Conservation (phyloP, 2,113 vertebrate genomes). For the Ondatra zibethicus region DNA sequence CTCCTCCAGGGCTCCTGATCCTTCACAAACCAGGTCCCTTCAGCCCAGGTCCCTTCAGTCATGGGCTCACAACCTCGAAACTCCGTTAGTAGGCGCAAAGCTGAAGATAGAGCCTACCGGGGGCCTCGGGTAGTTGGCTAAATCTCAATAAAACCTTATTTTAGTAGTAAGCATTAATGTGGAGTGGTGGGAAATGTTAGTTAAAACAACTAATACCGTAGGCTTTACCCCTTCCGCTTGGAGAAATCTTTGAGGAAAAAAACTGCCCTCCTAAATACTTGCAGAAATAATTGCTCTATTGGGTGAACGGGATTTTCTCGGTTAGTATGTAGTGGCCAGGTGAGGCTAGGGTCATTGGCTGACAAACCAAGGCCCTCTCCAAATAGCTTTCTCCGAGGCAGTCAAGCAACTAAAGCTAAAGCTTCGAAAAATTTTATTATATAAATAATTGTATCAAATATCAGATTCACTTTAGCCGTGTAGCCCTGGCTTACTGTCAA, state of each 20-base stretch:
- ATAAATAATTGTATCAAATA: constrained; percentile 1
- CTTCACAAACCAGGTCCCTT: not conserved
- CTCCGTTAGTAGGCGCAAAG: not conserved
- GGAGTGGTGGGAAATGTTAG: constrained; percentile 22
- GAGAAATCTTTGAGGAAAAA: constrained; percentile 30
- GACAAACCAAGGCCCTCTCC: not conserved
- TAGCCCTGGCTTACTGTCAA: not conserved
- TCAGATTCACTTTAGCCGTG: constrained; percentile 22
- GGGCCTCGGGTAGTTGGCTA: not conserved
- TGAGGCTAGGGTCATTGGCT: constrained; percentile 6
- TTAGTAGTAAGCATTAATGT: constrained; percentile 22
- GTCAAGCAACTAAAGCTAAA: not conserved
- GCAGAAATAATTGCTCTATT: constrained; percentile 36
- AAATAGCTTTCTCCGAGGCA: constrained; percentile 29
- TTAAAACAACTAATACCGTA: not conserved
- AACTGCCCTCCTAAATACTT: constrained; percentile 45
- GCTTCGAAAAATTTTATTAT: not conserved
- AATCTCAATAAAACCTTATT: constrained; percentile 44
- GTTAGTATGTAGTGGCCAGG: not conserved
- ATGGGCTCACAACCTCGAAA: not conserved
- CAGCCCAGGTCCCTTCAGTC: not conserved
- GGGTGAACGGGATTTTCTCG: not conserved
- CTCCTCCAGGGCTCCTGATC: not conserved
- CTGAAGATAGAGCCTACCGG: not conserved
- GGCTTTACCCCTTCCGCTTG: not conserved